Base-by-base conservation (phyloP, 2,797 vertebrate species). In the Pipistrellus nathusii region DNA sequence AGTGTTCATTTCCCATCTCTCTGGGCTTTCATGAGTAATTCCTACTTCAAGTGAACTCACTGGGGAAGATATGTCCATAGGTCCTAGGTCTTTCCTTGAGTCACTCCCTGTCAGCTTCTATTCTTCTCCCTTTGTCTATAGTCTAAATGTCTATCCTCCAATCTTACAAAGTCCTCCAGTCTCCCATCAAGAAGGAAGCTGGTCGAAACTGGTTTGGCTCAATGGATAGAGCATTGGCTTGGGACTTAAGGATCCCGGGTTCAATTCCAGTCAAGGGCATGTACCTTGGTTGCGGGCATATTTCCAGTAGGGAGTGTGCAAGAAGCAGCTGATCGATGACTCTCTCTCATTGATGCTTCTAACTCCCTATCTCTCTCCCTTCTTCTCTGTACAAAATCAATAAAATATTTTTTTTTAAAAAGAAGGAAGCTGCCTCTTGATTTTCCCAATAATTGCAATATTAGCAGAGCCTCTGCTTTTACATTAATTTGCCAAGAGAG, bases 1-100 rank as follows among this genome's bases (percentile, higher is more conserved):
- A 15, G 2, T 35, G 21, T 69, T 48, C 68, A 32, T 27, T 72
- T 72, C 57, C 35, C 35, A 68, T 86, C 53, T 86, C 78, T 20
- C 27, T 90, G 64, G 82, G n/a, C 3, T 77, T 64, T 93, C 32
- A 13, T 48, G 35, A 83, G 81, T 77, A 46, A 72, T 85, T 87
- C 51, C 57, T 69, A 35, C 4, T 15, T 59, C 66, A 38, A 53
- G 35, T 80, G 69, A 87, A 66, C 6, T 68, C 55, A 27, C 35
- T 32, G n/a, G 27, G 53, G 82, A 48, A 88, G 38, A 46, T 25
- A 14, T 32, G 15, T 44, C 44, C 9, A 1, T 18, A 30, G 13
- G 12, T 17, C 48, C 69, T 23, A 21, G 80, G 15, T 23, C 11
- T 87, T 21, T 53, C 25, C 11, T 30, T 12, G 53, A 44, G 27